Percentiles rank a stretch among this genome's conserved stretches.
phyloP scores from a whole-genome alignment of 2,113 vertebrate species.

The Apteryx owenii region DNA sequence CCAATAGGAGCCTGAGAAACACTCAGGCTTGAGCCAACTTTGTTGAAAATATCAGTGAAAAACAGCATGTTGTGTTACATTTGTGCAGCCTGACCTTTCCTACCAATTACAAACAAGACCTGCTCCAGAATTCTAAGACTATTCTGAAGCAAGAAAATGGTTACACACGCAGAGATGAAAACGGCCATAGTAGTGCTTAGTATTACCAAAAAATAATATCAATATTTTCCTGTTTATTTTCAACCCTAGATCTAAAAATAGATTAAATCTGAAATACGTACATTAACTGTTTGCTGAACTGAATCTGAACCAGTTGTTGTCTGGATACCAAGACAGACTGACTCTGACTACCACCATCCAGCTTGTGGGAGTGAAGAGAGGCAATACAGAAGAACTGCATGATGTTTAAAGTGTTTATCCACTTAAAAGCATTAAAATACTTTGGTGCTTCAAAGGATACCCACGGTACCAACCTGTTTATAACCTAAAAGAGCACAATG shows the following conservation, averaged over 20 bases:
- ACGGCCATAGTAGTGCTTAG: rapidly evolving
- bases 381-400: not conserved
- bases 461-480: not conserved
- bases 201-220: not conserved
- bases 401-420: not conserved
- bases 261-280: not conserved
- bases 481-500: not conserved
- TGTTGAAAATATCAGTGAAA: not conserved
- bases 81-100: not conserved
- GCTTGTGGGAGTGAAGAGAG: not conserved
- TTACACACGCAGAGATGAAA: not conserved
- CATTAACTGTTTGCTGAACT: not conserved
- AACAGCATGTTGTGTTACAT: not conserved
- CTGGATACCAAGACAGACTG: not conserved
- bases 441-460: too few species aligned
- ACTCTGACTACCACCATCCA: not conserved
- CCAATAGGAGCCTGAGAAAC: not conserved
- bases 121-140: not conserved
- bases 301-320: not conserved
- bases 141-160: not conserved
- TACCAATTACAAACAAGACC: too few species aligned
- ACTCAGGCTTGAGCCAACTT: not conserved
- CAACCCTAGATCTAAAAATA: not conserved
- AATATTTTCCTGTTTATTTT: not conserved
- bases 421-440: not conserved